A percentile compares a stretch with the other conserved stretches of the same genome.
Conservation (phyloP, 2,797 vertebrate genomes). For the Megaceryle alcyon region DNA sequence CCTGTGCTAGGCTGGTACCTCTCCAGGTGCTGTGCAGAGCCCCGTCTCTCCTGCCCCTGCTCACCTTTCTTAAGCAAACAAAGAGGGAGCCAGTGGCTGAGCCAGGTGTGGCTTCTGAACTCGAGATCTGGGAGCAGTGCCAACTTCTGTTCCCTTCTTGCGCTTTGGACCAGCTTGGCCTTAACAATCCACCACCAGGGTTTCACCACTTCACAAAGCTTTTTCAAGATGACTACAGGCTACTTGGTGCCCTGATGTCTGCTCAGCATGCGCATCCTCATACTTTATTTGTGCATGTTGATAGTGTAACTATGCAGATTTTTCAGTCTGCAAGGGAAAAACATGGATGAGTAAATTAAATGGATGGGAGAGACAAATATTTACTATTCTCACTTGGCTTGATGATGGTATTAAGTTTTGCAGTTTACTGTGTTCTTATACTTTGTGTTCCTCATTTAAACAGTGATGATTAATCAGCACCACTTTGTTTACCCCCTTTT, state of each 20-base stretch:
- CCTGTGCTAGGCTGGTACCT: accelerated
- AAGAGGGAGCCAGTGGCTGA: not conserved
- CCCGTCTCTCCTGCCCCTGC: not conserved
- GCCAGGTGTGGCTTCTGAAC: not conserved
- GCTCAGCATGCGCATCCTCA: not conserved
- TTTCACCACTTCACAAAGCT: not conserved
- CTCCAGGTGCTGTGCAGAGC: not conserved
- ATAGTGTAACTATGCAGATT: not conserved
- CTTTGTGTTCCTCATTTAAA: not conserved
- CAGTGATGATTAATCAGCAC: not conserved
- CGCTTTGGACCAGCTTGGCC: not conserved
- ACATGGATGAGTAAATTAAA: not conserved
- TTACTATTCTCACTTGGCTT: not conserved
- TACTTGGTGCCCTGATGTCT: not conserved
- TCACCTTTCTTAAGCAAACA: not conserved
- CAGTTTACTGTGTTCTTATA: not conserved
- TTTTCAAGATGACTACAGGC: not conserved
- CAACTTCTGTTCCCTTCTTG: not conserved
- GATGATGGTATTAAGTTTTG: not conserved
- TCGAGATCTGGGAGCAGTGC: not conserved
- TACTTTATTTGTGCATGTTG: not conserved
- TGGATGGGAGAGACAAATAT: not conserved
- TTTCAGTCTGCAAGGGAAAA: not conserved
- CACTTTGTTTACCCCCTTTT: not conserved
- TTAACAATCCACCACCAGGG: not conserved